These are phyloP conservation scores for Cataglyphis hispanica DNA, from an alignment of 1,140 invertebrate genomes.

Conservation along the genomic window DNA sequence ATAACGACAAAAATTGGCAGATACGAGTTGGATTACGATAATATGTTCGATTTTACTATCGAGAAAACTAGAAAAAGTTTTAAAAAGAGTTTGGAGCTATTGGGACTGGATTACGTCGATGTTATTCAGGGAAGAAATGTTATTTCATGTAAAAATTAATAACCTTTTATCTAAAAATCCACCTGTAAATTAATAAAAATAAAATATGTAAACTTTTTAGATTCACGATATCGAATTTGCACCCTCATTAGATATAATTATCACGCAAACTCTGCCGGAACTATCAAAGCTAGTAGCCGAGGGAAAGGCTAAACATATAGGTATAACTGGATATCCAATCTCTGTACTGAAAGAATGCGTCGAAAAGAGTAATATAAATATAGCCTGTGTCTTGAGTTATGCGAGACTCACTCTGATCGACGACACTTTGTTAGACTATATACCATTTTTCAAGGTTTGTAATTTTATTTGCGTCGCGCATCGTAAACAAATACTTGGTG, in stretches of 20 bases:
- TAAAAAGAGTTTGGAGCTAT: constrained; percentile 91
- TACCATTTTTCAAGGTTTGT: constrained; percentile 91
- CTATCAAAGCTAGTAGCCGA: constrained; percentile 91
- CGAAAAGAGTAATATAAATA: constrained; percentile 89
- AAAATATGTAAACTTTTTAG: constrained; percentile 84
- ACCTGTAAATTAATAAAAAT: background rate
- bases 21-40: constrained; percentile 90
- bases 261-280: constrained; percentile 95
- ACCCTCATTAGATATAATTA: constrained; percentile 90
- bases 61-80: constrained; percentile 92
- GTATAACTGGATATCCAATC: constrained; percentile 95
- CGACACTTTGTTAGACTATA: constrained; percentile 90
- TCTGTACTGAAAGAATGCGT: constrained; percentile 91
- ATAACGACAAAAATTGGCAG: constrained; percentile 97
- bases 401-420: constrained; percentile 93
- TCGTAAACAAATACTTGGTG: background rate
- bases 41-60: constrained; percentile 96
- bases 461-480: background rate
- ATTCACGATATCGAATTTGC: constrained; percentile 97
- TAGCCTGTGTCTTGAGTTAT: constrained; percentile 93
- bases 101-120: constrained; percentile 95
- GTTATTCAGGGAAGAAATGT: constrained; percentile 91
- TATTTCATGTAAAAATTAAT: background rate
- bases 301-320: constrained; percentile 94
- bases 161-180: background rate